Conservation (phyloP, 2,888 invertebrate species). For the Oligia latruncula region DNA sequence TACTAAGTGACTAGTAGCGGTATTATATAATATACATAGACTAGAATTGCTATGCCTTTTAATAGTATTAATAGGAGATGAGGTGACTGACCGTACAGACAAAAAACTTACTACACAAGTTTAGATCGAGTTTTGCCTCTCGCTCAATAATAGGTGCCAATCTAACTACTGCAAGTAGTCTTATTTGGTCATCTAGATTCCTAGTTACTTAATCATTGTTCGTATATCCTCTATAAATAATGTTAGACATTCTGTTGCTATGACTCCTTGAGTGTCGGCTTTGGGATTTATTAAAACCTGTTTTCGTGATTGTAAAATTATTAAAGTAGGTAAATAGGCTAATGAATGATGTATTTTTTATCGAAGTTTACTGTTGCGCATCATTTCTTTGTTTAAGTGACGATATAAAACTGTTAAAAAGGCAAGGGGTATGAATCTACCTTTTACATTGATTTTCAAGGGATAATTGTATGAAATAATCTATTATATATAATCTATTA, state of each 20-base stretch:
- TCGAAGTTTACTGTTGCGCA: slow-evolving; percentile 59
- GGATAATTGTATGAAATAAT: neutral
- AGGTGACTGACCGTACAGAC: slow-evolving; percentile 72
- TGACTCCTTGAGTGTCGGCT: slow-evolving; percentile 18
- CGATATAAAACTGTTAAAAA: slow-evolving; percentile 34
- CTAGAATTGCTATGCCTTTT: slow-evolving; percentile 66
- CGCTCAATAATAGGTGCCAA: slow-evolving; percentile 57
- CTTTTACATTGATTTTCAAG: slow-evolving; percentile 1
- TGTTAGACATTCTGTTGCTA: slow-evolving; percentile 18
- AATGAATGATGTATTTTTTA: slow-evolving; percentile 60
- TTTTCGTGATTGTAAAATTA: slow-evolving; percentile 38
- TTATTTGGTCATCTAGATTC: slow-evolving; percentile 62
- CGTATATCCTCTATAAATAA: slow-evolving; percentile 41
- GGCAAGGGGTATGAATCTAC: slow-evolving; percentile 5
- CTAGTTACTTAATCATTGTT: slow-evolving; percentile 59
- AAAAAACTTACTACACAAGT: slow-evolving; percentile 70
- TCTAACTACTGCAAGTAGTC: slow-evolving; percentile 51
- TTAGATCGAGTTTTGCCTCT: slow-evolving; percentile 49
- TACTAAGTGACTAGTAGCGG: slow-evolving; percentile 32
- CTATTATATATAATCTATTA: neutral
- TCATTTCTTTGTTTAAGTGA: slow-evolving; percentile 55
- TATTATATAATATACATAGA: slow-evolving; percentile 40
- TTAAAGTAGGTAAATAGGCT: slow-evolving; percentile 64
- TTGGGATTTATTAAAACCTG: slow-evolving; percentile 29
- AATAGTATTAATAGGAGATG: slow-evolving; percentile 68